These are phyloP conservation scores for Eupithecia pulchellata DNA, from an alignment of 2,888 invertebrate genomes.

Conservation along the genomic window DNA sequence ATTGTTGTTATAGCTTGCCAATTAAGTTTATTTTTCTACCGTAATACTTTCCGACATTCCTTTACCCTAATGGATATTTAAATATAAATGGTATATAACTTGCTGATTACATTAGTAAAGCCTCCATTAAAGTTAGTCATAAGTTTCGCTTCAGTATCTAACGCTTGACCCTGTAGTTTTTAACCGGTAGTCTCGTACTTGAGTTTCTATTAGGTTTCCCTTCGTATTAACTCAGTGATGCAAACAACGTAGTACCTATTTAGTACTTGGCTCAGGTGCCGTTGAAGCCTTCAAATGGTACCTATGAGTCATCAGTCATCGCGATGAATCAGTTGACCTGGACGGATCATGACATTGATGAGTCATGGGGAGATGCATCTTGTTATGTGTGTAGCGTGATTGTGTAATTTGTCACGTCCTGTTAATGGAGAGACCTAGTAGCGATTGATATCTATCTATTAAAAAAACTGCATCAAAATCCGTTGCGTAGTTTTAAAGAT, in stretches of 20 bases:
- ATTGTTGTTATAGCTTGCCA: neutral
- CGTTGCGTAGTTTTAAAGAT: too few species aligned
- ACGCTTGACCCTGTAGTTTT: constrained; percentile 23
- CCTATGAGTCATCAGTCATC: constrained; percentile 47
- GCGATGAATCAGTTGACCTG: constrained; percentile 41
- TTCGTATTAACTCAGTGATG: constrained; percentile 44
- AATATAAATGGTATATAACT: constrained; percentile 1
- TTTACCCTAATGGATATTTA: neutral
- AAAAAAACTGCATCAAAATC: too few species aligned
- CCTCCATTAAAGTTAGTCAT: neutral
- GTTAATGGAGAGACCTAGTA: neutral
- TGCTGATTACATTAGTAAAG: constrained; percentile 1
- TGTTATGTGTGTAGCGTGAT: constrained; percentile 42
- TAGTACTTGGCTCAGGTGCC: constrained; percentile 40
- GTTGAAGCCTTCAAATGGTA: constrained; percentile 39
- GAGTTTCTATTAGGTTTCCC: constrained; percentile 36
- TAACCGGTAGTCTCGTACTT: constrained; percentile 1
- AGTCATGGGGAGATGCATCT: constrained; percentile 37
- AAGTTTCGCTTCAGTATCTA: constrained; percentile 12
- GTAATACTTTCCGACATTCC: neutral
- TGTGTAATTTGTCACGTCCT: constrained; percentile 34
- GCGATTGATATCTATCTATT: too few species aligned
- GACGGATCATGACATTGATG: constrained; percentile 35
- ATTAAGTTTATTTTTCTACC: constrained; percentile 1
- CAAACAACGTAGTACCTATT: constrained; percentile 37